These are phyloP conservation scores for Elymnias hypermnestra DNA, from an alignment of 1,140 invertebrate species.

Conservation along the genomic window DNA sequence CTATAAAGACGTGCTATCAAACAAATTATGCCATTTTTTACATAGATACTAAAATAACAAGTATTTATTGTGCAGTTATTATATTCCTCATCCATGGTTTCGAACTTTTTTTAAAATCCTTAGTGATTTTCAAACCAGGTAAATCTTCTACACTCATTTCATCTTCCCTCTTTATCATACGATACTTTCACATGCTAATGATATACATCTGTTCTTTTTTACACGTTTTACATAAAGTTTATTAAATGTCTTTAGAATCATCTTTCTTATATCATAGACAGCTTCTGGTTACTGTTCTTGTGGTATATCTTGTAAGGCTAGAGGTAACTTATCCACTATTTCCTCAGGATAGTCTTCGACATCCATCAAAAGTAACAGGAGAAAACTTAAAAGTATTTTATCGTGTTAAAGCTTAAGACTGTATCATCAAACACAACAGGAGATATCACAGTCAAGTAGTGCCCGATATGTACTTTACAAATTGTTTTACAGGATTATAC, in stretches of 20 bases:
- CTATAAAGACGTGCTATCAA: too few species aligned
- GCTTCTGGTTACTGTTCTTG: conserved; percentile 87
- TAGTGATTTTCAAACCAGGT: conserved; percentile 84
- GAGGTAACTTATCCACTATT: conserved; percentile 90
- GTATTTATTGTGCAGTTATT: conserved; percentile 21
- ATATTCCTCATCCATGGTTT: conserved; percentile 81
- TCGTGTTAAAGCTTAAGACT: too few species aligned
- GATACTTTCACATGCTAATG: conserved; percentile 88
- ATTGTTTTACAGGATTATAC: too few species aligned
- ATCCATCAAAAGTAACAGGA: conserved; percentile 91
- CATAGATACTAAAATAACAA: not conserved
- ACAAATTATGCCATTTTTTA: too few species aligned
- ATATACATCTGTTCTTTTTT: conserved; percentile 83
- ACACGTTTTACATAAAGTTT: conserved; percentile 88
- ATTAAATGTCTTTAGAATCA: conserved; percentile 82
- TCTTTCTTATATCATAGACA: conserved; percentile 87
- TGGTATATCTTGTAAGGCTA: conserved; percentile 88
- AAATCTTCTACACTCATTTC: conserved; percentile 90
- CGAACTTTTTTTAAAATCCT: conserved; percentile 85
- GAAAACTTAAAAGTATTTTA: too few species aligned
- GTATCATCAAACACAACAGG: too few species aligned
- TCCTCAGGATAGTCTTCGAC: conserved; percentile 93
- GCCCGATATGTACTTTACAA: too few species aligned
- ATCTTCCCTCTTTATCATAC: conserved; percentile 94
- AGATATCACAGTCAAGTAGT: too few species aligned